Evolutionary conservation across 2,797 vertebrate species (phyloP), one percentile per base, ranked within the genome.

Genomic region (Chaenodraco wilsoni): DNA sequence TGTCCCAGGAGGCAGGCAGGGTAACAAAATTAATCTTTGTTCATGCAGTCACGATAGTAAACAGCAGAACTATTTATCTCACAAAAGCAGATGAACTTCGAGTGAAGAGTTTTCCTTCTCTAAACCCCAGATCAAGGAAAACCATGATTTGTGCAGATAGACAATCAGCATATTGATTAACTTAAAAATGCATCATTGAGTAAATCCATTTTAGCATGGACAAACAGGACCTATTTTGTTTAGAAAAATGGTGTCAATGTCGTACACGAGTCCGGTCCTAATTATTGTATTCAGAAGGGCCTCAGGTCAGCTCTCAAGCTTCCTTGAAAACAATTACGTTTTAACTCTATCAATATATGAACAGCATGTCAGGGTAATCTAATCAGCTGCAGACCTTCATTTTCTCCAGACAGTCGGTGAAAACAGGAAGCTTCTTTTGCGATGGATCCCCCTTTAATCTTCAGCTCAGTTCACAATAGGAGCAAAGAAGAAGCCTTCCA

Each of bases 301-400:
- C 21, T 71, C 33, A 13, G 44, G 40, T 58, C 44, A 13, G 44
- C 46, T 58, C 48, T 74, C 23, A 33, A 45, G 54, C 72, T 76
- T 81, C 77, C 65, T 56, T 79, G 46, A 76, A 23, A 78, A 57
- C 63, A 86, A 80, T 41, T 56, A 69, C 71, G 52, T 66, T 67
- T 11, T 73, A 65, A 57, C 60, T 52, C 21, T 45, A 75, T 81
- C 79, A 88, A 87, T 84, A 71, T 83, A 65, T 52, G 45, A 66
- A 74, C 65, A 82, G 85, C 77, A 87, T 88, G 87, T 74, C 71
- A 59, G 54, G 16, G 13, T 89, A 91, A 93, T 91, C 83, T 88
- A 86, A 92, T 92, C 84, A 87, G 65, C 50, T 51, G 71, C 70
- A 78, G 71, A 71, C 68, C 40, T 84, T 86, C 51, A 54, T 70